Evolutionary conservation across 2,113 vertebrate genomes (phyloP), one percentile per base, ranked within the genome.

Genomic region (Otus sunia): DNA sequence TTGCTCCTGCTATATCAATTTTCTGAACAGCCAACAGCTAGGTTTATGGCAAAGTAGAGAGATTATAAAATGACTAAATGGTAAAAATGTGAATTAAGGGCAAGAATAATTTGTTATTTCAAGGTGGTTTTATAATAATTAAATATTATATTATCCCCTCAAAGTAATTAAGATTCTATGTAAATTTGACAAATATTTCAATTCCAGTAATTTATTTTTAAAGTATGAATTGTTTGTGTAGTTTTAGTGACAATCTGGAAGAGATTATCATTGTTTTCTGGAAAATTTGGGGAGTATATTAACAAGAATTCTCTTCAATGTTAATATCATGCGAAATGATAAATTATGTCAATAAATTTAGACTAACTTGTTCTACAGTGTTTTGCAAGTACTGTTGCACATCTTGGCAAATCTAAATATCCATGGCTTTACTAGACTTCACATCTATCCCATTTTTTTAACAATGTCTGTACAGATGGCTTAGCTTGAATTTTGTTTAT

Each of bases 111-210:
- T 86, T 66, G 63, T 92, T 94, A 92, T 88, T 95, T 95, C 29
- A 75, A 30, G 49, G 76, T 69, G 41, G 19, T 36, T 91, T 85
- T 71, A 71, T 79, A 62, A 88, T 93, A 90, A 84, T 84, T 81
- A 93, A 97, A 86, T 73, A 91, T 94, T 92, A 88, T 80, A 95
- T 68, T 87, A 66, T 34, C 13, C n/a, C 4, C 37, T 80, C 34
- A 80, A 81, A 97, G 75, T 93, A 96, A 94, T 94, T 91, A 93
- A 88, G 29, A 60, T 77, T 69, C 95, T 74, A 88, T 77, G 72
- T 34, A 72, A 52, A 60, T 74, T 74, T 81, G 14, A 2, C 2
- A 5, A 58, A 58, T 67, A 71, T 59, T 73, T 94, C 62, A 68
- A 73, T 41, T 13, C 47, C 56, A 21, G 34, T 23, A 15, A 5